These are phyloP conservation scores for Anoplolepis gracilipes DNA, from an alignment of 1,140 invertebrate genomes.

Conservation along the genomic window DNA sequence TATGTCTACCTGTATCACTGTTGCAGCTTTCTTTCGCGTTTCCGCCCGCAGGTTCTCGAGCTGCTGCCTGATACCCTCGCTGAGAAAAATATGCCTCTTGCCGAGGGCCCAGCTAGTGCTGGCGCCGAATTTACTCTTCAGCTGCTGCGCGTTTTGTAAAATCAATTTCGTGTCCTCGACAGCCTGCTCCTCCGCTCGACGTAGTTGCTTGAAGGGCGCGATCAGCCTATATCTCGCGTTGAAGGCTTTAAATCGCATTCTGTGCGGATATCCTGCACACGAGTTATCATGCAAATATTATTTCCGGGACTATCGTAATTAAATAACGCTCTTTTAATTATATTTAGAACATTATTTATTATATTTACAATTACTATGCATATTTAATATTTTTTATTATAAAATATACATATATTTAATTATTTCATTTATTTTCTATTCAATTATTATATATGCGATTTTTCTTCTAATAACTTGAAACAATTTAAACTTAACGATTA, in stretches of 20 bases:
- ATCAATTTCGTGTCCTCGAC: constrained; percentile 93
- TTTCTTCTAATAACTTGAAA: neutral
- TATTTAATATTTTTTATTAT: no score
- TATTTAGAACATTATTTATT: no score
- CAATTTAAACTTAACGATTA: neutral
- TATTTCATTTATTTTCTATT: no score
- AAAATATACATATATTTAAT: no score
- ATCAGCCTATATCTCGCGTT: constrained; percentile 93
- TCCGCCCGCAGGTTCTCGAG: constrained; percentile 93
- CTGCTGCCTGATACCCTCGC: constrained; percentile 96
- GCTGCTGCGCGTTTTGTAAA: constrained; percentile 88
- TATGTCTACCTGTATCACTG: constrained; percentile 81
- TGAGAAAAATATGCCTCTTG: constrained; percentile 96
- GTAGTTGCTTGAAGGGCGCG: constrained; percentile 91
- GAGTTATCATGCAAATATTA: constrained; percentile 34
- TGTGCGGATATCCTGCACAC: constrained; percentile 93
- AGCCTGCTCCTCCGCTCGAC: constrained; percentile 92
- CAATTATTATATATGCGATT: no score
- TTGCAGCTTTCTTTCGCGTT: constrained; percentile 92
- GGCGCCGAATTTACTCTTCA: constrained; percentile 86
- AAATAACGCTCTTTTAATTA: neutral
- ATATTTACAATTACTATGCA: no score
- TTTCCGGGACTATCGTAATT: neutral
- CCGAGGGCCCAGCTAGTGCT: constrained; percentile 95
- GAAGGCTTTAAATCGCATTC: constrained; percentile 98